Base-by-base conservation (phyloP, 1,140 invertebrate species). In the Myzus persicae region DNA sequence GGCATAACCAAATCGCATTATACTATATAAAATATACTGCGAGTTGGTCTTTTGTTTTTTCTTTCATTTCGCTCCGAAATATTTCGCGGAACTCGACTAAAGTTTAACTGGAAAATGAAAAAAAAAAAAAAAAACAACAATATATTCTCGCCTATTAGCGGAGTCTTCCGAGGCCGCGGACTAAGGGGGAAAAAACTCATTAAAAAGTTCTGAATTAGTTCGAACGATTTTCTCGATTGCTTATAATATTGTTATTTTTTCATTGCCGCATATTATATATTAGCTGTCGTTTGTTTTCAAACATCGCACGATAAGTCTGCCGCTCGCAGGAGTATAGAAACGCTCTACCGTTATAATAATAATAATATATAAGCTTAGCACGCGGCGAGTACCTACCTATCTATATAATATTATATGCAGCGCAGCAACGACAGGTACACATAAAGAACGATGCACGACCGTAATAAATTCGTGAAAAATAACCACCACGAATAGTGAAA, bases 401-500 rank as follows among this genome's bases (percentile, higher is more conserved):
- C 5, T 46, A 46, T 42, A 42, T 38, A 46, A 5, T 44, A 44
- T 87, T n/a, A 42, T 26, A 46, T n/a, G 38, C 24, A 40, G 24
- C 26, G 40, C 22, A 44, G 9, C 42, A 85, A 26, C 24, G 26
- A 31, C 40, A 42, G 4, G 40, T 24, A 31, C n/a, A 14, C 26
- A 44, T 44, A 40, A 87, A 38, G 31, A 31, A 46, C 85, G 44
- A 38, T 89, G 36, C 87, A 59, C 51, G 89, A 67, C 40, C 89
- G 89, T 46, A 42, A 90, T 90, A 90, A 90, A 90, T 90, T 90
- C n/a, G 38, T n/a, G 89, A 59, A 67, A 42, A 14, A 89, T 48
- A 51, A 89, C 40, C 84, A 36, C 44, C 20, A 54, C 11, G 44
- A 89, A 54, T 76, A 76, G 59, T 76, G 14, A 67, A 67, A 76